A percentile compares a stretch with the other conserved stretches of the same genome.
Evolutionary conservation across 2,888 invertebrate species (phyloP).

Genomic region (Tupiocoris notatus): DNA sequence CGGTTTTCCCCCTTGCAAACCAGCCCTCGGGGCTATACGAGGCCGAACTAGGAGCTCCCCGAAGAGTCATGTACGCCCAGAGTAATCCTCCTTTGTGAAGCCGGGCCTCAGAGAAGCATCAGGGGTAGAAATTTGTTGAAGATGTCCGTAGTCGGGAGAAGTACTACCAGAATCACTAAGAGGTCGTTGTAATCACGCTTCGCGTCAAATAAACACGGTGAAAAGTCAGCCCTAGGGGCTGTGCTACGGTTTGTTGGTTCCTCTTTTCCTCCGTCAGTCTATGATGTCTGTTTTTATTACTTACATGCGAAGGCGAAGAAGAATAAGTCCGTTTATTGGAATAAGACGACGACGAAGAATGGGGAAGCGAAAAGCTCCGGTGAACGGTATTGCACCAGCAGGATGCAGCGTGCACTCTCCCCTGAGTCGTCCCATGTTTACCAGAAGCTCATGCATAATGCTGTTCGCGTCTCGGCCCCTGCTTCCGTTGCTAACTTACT

Average conservation of each 20-base stretch:
- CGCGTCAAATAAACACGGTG: constrained; percentile 31
- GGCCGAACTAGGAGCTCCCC: constrained; percentile 11
- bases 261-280: background rate
- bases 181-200: constrained; percentile 28
- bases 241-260: constrained; percentile 18
- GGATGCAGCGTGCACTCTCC: constrained; percentile 14
- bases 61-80: constrained; percentile 27
- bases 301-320: constrained; percentile 7
- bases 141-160: background rate
- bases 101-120: background rate
- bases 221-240: constrained; percentile 19
- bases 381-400: constrained; percentile 36
- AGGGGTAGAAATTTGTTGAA: background rate
- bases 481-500: too few relatives aligned
- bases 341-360: background rate
- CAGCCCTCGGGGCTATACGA: constrained; percentile 15
- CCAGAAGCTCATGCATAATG: constrained; percentile 37
- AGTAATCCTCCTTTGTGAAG: constrained; percentile 31
- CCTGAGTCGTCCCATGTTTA: constrained; percentile 23
- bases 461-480: constrained; percentile 16
- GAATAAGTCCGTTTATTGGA: background rate
- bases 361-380: background rate
- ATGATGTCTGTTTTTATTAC: constrained; percentile 34
- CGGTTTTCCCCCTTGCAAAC: background rate
- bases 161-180: background rate